Evolutionary conservation across 1,140 invertebrate species (phyloP), one percentile per base, ranked within the genome.

Genomic region (Scaptodrosophila lebanonensis): DNA sequence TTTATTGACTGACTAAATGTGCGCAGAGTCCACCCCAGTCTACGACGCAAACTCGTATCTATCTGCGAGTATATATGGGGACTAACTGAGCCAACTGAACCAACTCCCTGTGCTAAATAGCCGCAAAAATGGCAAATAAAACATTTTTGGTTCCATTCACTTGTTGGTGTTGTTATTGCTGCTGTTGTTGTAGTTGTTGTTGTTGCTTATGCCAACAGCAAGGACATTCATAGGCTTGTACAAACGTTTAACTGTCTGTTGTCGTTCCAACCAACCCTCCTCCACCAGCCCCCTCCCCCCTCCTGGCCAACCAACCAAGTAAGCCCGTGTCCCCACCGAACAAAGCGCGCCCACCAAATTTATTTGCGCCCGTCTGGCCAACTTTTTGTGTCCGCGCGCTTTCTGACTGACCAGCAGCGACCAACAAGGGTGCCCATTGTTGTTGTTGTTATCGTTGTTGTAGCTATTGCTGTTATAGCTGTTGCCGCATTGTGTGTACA

Each of bases 1-100:
- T 79, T 79, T 79, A 79, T 79, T 79, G 73, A 79, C 73, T 79
- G 73, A 73, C 73, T 79, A 79, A 79, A 79, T 79, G 73, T 77
- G 75, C 68, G 60, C 18, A 30, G 59, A 25, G 35, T 35, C 48
- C 25, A 35, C 27, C 16, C 29, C 45, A 32, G 8, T 18, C 33
- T 30, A 20, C 33, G 16, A 22, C 25, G 17, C 25, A n/a, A n/a
- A n/a, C n/a, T n/a, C n/a, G n/a, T n/a, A n/a, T n/a, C n/a, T n/a
- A n/a, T n/a, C n/a, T n/a, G n/a, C n/a, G n/a, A n/a, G n/a, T n/a
- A n/a, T n/a, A n/a, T n/a, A n/a, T n/a, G n/a, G n/a, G n/a, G n/a
- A n/a, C n/a, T n/a, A n/a, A n/a, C n/a, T n/a, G n/a, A n/a, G n/a
- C n/a, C n/a, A n/a, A n/a, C 30, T n/a, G 32, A 38, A 15, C 33